Conservation (phyloP, 2,888 invertebrate species). For the Synergus itoensis region DNA sequence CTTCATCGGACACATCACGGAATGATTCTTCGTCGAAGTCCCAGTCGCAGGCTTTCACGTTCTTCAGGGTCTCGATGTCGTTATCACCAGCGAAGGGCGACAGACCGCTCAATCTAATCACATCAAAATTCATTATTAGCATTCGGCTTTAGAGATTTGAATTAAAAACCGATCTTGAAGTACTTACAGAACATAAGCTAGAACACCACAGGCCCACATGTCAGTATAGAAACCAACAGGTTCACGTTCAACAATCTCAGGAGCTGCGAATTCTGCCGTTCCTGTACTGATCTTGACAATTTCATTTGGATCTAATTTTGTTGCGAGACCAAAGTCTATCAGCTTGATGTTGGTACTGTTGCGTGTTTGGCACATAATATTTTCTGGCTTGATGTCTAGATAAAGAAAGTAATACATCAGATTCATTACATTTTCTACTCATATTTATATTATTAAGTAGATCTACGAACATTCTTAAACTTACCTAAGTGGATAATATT, state of each 20-base stretch:
- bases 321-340: conserved; percentile 99
- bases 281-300: conserved; percentile 99
- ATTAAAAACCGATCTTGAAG: background rate
- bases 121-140: conserved; percentile 11
- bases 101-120: conserved; percentile 91
- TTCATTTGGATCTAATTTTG: conserved; percentile 98
- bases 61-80: conserved; percentile 98
- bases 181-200: conserved; percentile 98
- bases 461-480: conserved; percentile 33
- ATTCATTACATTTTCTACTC: background rate
- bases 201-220: conserved; percentile 99
- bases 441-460: background rate
- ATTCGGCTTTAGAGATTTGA: background rate
- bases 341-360: conserved; percentile 97
- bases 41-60: conserved; percentile 99
- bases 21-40: conserved; percentile 99
- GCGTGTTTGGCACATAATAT: conserved; percentile 99
- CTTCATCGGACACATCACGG: conserved; percentile 95
- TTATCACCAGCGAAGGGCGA: conserved; percentile 99
- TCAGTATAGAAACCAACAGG: conserved; percentile 99
- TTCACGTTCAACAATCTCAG: conserved; percentile 98
- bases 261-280: conserved; percentile 99
- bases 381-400: conserved; percentile 95
- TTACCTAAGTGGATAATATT: conserved; percentile 97
- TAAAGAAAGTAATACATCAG: conserved; percentile 23